Conservation (phyloP, 1,140 invertebrate species). For the Homarus americanus region DNA sequence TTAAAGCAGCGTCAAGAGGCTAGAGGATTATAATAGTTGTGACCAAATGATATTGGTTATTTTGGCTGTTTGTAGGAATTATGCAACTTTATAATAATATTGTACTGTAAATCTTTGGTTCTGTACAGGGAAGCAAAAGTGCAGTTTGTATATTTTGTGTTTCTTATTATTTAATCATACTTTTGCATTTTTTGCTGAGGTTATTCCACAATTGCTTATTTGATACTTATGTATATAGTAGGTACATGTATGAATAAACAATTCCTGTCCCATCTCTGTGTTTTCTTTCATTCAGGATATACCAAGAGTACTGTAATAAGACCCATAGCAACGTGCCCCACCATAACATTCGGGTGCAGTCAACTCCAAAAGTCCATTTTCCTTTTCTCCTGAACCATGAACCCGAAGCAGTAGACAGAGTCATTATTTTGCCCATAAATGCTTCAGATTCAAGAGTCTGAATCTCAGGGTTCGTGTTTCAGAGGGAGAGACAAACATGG, state of each 20-base stretch:
- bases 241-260: neutral
- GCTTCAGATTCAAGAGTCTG: too few species aligned
- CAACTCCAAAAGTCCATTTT: too few species aligned
- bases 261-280: neutral
- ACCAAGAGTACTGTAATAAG: too few species aligned
- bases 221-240: slow-evolving; percentile 4
- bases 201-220: slow-evolving; percentile 11
- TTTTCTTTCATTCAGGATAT: too few species aligned
- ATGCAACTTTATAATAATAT: neutral
- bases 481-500: too few species aligned
- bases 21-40: neutral
- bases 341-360: too few species aligned
- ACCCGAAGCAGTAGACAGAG: too few species aligned
- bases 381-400: too few species aligned
- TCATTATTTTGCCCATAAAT: too few species aligned
- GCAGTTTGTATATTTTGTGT: slow-evolving; percentile 21
- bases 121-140: slow-evolving; percentile 15
- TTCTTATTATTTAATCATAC: slow-evolving; percentile 1
- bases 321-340: too few species aligned
- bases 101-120: neutral
- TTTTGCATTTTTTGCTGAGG: slow-evolving; percentile 14
- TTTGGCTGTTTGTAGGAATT: neutral
- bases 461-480: too few species aligned
- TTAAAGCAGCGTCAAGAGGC: neutral
- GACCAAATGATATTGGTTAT: slow-evolving; percentile 10